phyloP scores from a whole-genome alignment of 2,888 invertebrate genomes.

The Eledone cirrhosa region DNA sequence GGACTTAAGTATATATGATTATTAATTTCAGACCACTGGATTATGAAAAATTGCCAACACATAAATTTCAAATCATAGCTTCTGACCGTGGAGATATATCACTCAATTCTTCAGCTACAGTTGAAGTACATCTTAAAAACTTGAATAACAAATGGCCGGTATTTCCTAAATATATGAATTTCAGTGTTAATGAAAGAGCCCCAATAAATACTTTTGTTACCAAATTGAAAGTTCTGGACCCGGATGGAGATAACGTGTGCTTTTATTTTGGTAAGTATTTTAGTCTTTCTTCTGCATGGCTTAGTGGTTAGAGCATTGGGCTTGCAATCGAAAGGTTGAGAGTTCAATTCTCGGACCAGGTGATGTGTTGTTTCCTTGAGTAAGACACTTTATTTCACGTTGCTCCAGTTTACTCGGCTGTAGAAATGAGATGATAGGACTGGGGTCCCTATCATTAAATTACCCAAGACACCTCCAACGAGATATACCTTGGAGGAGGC shows the following conservation, averaged over 20 bases:
- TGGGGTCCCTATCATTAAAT: too few relatives aligned
- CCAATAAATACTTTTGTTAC: constrained; percentile 17
- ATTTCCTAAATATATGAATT: constrained; percentile 74
- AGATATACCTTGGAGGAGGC: too few relatives aligned
- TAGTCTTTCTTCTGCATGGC: too few relatives aligned
- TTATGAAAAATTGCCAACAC: constrained; percentile 70
- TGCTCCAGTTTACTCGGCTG: too few relatives aligned
- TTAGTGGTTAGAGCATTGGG: too few relatives aligned
- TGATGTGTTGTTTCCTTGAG: too few relatives aligned
- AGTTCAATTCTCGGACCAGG: too few relatives aligned
- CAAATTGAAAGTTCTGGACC: constrained; percentile 8
- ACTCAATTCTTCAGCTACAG: constrained; percentile 91
- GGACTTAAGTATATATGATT: neutral
- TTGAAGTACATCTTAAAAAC: constrained; percentile 95
- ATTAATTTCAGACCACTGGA: constrained; percentile 55
- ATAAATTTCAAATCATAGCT: constrained; percentile 90
- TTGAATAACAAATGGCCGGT: constrained; percentile 95
- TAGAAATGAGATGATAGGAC: too few relatives aligned
- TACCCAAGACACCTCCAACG: too few relatives aligned
- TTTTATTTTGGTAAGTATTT: constrained; percentile 16
- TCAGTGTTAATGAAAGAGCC: constrained; percentile 74
- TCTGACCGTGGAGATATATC: constrained; percentile 94
- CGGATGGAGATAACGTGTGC: neutral
- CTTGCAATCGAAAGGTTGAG: too few relatives aligned
- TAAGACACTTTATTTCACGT: too few relatives aligned